Conservation (phyloP, 2,113 vertebrate genomes). For the Gorsachius goisagi region DNA sequence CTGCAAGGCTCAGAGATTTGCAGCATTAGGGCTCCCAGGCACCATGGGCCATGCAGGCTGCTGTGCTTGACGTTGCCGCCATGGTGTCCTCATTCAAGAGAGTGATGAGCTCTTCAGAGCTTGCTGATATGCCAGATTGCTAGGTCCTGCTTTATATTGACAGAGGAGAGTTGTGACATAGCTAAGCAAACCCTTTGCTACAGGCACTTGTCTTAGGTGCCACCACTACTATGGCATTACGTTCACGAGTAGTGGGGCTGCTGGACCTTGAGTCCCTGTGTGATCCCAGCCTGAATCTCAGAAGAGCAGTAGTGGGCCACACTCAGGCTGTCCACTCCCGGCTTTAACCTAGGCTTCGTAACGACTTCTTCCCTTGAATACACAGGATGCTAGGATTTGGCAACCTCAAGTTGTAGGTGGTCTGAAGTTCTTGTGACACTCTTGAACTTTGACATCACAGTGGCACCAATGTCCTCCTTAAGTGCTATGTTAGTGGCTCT, state of each 20-base stretch:
- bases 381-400: not conserved
- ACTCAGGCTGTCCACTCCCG: not conserved
- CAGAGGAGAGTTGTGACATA: not conserved
- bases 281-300: not conserved
- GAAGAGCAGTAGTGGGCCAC: not conserved
- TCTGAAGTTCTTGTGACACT: not conserved
- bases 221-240: not conserved
- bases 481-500: not conserved
- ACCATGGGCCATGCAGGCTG: not conserved
- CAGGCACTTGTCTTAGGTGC: not conserved
- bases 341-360: not conserved
- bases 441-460: slow-evolving; percentile 11
- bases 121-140: not conserved
- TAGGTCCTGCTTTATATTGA: not conserved
- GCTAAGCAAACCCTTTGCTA: not conserved
- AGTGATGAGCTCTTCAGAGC: not conserved
- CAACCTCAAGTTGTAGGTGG: not conserved
- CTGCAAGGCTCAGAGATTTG: not conserved
- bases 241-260: not conserved
- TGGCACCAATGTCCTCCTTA: not conserved
- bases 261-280: not conserved
- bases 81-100: not conserved
- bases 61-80: not conserved
- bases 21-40: not conserved
- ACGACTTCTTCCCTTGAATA: not conserved